Base-by-base conservation (phyloP, 2,888 invertebrate genomes). In the Lordiphosa fenestrarum region DNA sequence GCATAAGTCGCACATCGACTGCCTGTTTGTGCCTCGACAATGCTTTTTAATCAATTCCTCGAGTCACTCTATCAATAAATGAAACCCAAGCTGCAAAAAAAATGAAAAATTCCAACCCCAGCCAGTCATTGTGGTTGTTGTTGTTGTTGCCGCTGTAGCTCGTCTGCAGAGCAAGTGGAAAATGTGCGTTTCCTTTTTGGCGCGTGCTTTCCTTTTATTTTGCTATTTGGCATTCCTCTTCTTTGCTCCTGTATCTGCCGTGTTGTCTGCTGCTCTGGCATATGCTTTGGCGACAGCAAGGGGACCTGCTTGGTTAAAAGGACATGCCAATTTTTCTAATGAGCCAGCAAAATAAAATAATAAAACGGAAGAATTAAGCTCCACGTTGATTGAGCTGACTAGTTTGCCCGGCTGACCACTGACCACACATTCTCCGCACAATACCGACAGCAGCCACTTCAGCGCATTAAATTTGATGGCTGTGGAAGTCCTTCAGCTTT, bases 11-110 rank as follows among this genome's bases (percentile, higher is more conserved):
- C 56, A 65, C 58, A 66, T 65, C 47, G 53, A 47, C 53, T 47
- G 36, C 57, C 41, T 52, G 60, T 58, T 49, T 30, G 37, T 50
- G 49, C 44, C 33, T 13, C 46, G 67, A 63, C 67, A 80, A 67
- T 61, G 60, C 57, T 64, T 82, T 74, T 75, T 77, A 72, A 77
- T 77, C 83, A 78, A 82, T 82, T 78, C 60, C 73, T 64, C 66
- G 56, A 78, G 58, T 62, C 75, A 49, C 41, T 63, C 68, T 44
- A 66, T 78, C 76, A 75, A 69, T 72, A 69, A 71, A 65, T 50
- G 65, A 40, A 30, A 54, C 50, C 53, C 61, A 38, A 56, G 25
- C 46, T 9, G 35, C n/a, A 51, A 41, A 19, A 10, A 10, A 35
- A 13, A 10, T 30, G 30, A 66, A 69, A 73, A 61, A 15, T 64